Base-by-base conservation (phyloP, 2,888 invertebrate genomes). In the Drosophila atripex region DNA sequence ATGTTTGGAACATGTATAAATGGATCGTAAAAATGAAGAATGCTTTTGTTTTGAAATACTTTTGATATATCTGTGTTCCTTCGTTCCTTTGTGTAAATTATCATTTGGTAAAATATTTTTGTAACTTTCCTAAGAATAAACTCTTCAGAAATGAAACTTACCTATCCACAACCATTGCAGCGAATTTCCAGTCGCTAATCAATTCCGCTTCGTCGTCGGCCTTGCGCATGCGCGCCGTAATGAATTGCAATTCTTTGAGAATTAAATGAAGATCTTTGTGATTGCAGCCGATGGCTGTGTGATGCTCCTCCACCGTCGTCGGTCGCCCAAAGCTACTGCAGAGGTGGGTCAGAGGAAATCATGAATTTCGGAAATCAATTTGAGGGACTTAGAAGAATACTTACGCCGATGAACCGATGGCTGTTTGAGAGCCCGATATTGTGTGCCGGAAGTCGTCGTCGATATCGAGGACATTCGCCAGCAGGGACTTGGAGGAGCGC, bases 111-210 rank as follows among this genome's bases (percentile, higher is more conserved):
- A 3, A 23, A 23, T 21, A 3, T 21, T 21, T 21, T 21, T 21
- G 0, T 3, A 21, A 21, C 3, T 23, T 23, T 23, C 5, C 21
- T 23, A 23, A 23, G 4, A 23, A 5, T 23, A 23, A 23, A 23
- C 0, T 4, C 4, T 3, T 23, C 4, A 4, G 21, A 3, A 23
- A 14, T 14, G 25, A 2, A 25, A 77, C 88, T 90, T 75, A 95
- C 94, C 97, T 95, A 93, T 99, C 98, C 91, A 99, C 97, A 91
- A 98, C 98, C 97, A 98, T 98, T 78, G 98, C 98, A 63, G 98
- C 98, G 92, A 98, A 99, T 92, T 98, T 98, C 98, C 98, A 98
- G 92, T 99, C 98, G 92, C 96, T 97, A 88, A 97, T 97, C 79
- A 97, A 94, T 91, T 98, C 98, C 63, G 96, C 95, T 90, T 97